Evolutionary conservation across 53 echinoderm and acorn worm genomes (phyloP).

Genomic region (Stichopus horrens): DNA sequence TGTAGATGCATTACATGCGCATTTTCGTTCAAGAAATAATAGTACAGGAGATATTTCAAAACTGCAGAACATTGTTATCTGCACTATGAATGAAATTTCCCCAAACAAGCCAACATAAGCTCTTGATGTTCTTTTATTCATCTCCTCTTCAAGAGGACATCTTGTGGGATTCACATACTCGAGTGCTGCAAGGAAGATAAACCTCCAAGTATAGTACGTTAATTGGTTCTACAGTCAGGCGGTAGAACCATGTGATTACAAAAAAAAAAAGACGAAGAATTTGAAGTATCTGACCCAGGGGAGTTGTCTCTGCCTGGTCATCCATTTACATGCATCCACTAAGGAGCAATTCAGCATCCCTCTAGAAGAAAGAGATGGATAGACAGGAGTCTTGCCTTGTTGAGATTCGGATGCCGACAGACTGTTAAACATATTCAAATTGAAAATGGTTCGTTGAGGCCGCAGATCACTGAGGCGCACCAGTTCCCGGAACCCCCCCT

Average conservation of each 20-base stretch:
- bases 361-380: background rate
- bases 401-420: background rate
- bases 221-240: background rate
- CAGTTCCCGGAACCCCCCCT: too few relatives aligned
- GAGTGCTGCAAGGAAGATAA: background rate
- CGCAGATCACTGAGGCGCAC: too few relatives aligned
- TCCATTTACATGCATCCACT: slow-evolving; percentile 15
- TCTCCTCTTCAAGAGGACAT: background rate
- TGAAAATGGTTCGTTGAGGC: background rate
- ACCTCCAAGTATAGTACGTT: background rate
- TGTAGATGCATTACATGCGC: too few relatives aligned
- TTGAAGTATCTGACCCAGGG: slow-evolving; percentile 18
- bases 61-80: background rate
- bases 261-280: background rate
- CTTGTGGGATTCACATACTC: background rate
- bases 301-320: background rate
- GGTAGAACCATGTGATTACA: background rate
- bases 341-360: slow-evolving; percentile 22
- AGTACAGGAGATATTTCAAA: background rate
- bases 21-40: too few relatives aligned
- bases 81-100: background rate
- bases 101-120: background rate
- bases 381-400: background rate
- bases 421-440: slow-evolving; percentile 1
- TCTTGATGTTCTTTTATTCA: background rate